Conservation (phyloP, 2,888 invertebrate genomes). For the Melinaea menophilus region DNA sequence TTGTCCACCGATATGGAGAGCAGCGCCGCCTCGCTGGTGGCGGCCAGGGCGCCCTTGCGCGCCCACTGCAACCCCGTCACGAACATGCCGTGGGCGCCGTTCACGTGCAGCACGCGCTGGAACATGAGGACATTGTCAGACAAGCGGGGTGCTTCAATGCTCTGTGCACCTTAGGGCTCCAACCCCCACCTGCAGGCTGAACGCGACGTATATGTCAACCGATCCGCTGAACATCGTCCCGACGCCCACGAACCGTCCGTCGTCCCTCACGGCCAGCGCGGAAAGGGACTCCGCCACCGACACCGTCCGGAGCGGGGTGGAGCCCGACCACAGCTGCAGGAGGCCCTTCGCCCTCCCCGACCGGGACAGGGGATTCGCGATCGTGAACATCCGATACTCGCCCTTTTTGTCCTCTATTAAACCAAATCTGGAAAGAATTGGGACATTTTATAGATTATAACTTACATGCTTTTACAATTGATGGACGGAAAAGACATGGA, state of each 20-base stretch:
- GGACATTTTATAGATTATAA: not conserved
- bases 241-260: constrained; percentile 94
- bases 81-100: constrained; percentile 95
- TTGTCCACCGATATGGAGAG: constrained; percentile 98
- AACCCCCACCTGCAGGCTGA: constrained; percentile 88
- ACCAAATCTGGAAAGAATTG: constrained; percentile 78
- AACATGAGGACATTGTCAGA: no score
- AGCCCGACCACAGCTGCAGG: constrained; percentile 85
- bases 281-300: constrained; percentile 86
- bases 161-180: not conserved
- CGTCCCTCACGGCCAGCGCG: constrained; percentile 91
- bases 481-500: not conserved
- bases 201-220: constrained; percentile 93
- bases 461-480: not conserved
- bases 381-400: constrained; percentile 83
- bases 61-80: constrained; percentile 97
- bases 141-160: not conserved
- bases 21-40: constrained; percentile 89
- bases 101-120: constrained; percentile 89
- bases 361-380: constrained; percentile 87
- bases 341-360: constrained; percentile 85
- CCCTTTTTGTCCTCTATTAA: constrained; percentile 82
- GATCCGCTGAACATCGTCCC: constrained; percentile 97
- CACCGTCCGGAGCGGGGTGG: constrained; percentile 68
- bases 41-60: constrained; percentile 74